phyloP scores from a whole-genome alignment of 2,888 invertebrate species.

The Diarsia brunnea region DNA sequence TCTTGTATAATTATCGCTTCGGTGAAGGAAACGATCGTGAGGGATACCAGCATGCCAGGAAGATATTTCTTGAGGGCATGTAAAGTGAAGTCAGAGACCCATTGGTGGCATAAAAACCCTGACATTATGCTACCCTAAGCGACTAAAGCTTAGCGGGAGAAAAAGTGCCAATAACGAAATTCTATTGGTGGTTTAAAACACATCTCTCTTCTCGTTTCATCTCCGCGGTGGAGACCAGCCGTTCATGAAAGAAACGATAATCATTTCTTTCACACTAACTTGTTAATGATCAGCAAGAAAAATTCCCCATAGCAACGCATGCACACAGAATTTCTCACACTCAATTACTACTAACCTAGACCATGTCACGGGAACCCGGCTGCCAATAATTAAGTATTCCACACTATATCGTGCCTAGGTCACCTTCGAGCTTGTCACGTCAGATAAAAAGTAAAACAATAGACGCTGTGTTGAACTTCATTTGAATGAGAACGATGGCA shows the following conservation, averaged over 20 bases:
- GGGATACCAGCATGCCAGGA: too few species aligned
- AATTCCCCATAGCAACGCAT: not conserved
- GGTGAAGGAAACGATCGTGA: too few species aligned
- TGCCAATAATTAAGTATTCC: conserved; percentile 30
- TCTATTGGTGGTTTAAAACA: too few species aligned
- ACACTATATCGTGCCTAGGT: conserved; percentile 31
- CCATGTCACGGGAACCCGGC: conserved; percentile 36
- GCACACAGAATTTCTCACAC: conserved; percentile 27
- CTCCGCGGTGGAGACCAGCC: too few species aligned
- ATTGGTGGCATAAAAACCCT: too few species aligned
- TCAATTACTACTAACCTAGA: conserved; percentile 18
- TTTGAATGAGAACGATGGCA: conserved; percentile 43
- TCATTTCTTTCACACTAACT: not conserved
- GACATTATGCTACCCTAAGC: too few species aligned
- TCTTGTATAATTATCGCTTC: too few species aligned
- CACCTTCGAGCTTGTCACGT: conserved; percentile 24
- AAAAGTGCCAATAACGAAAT: too few species aligned
- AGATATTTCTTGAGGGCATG: too few species aligned
- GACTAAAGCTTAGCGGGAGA: too few species aligned
- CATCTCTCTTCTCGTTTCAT: too few species aligned
- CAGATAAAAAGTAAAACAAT: conserved; percentile 53
- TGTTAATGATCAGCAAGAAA: not conserved
- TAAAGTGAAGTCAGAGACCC: too few species aligned
- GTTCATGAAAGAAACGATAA: not conserved
- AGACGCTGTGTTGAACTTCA: conserved; percentile 13